phyloP scores from a whole-genome alignment of 1,140 invertebrate genomes.

The Zelostemma sp. region DNA sequence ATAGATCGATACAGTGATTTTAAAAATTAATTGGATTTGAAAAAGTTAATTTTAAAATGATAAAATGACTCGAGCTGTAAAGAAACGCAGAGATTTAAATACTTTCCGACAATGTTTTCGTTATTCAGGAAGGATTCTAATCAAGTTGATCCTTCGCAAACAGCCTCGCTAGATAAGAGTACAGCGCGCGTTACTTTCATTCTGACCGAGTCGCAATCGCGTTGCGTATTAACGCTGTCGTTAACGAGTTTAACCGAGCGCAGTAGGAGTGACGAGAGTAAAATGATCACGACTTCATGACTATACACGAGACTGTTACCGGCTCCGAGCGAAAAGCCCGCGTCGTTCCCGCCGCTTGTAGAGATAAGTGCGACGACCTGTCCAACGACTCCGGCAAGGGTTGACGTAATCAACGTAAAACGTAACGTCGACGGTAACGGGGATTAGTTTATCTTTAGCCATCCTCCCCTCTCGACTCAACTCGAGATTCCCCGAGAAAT shows the following conservation, averaged over 20 bases:
- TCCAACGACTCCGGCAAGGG: slow-evolving; percentile 65
- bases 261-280: slow-evolving; percentile 41
- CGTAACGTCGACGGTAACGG: slow-evolving; percentile 66
- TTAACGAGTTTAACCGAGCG: slow-evolving; percentile 59
- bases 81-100: too few species aligned
- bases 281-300: slow-evolving; percentile 45
- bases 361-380: slow-evolving; percentile 70
- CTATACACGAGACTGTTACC: slow-evolving; percentile 44
- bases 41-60: too few species aligned
- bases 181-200: slow-evolving; percentile 33
- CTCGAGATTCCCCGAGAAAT: slow-evolving; percentile 36
- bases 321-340: slow-evolving; percentile 38
- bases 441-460: slow-evolving; percentile 68
- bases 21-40: too few species aligned
- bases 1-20: too few species aligned
- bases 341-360: slow-evolving; percentile 28
- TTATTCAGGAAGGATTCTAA: slow-evolving; percentile 39
- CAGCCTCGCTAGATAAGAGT: slow-evolving; percentile 42
- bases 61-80: too few species aligned
- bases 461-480: slow-evolving; percentile 34
- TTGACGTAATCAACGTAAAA: slow-evolving; percentile 70
- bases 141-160: slow-evolving; percentile 31
- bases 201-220: slow-evolving; percentile 43
- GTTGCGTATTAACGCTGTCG: slow-evolving; percentile 65
- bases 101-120: too few species aligned